Conservation (phyloP, 2,888 invertebrate species). For the Ormyrus pomaceus region DNA sequence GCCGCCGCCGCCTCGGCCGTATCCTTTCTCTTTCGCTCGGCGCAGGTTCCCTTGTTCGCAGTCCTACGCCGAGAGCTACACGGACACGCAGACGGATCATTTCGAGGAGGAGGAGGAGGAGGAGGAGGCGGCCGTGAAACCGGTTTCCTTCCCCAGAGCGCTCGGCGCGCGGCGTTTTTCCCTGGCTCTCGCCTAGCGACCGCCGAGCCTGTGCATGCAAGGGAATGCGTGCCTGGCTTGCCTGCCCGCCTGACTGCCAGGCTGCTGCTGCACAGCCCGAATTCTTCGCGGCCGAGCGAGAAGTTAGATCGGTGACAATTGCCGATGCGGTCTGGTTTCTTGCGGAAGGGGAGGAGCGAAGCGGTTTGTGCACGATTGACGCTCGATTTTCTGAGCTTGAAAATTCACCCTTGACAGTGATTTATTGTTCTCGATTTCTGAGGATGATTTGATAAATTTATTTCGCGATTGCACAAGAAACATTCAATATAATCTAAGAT, state of each 20-base stretch:
- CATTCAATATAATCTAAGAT: too few relatives aligned
- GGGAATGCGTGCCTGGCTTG: too few relatives aligned
- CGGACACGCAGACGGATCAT: conserved; percentile 46
- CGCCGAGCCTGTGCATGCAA: not conserved
- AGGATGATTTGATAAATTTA: too few relatives aligned
- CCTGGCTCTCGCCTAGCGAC: conserved; percentile 40
- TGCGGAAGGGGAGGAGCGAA: not conserved
- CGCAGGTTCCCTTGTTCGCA: conserved; percentile 41
- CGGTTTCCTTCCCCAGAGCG: conserved; percentile 53
- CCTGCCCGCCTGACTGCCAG: not conserved
- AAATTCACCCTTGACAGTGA: too few relatives aligned
- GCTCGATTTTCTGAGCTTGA: too few relatives aligned
- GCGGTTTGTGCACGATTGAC: not conserved
- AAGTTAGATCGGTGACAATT: conserved; percentile 35
- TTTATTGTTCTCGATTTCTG: too few relatives aligned
- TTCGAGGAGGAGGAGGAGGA: conserved; percentile 12
- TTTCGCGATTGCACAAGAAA: too few relatives aligned
- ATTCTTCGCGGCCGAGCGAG: conserved; percentile 31
- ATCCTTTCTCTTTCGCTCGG: conserved; percentile 47
- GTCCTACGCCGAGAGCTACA: conserved; percentile 25
- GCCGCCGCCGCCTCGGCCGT: not conserved
- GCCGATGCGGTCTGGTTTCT: conserved; percentile 2
- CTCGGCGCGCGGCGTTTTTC: conserved; percentile 46
- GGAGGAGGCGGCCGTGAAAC: conserved; percentile 50
- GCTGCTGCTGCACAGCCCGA: conserved; percentile 34